Percentiles rank a stretch among this genome's conserved stretches.
phyloP scores from a whole-genome alignment of 2,113 vertebrate genomes.

The Tetrax tetrax region DNA sequence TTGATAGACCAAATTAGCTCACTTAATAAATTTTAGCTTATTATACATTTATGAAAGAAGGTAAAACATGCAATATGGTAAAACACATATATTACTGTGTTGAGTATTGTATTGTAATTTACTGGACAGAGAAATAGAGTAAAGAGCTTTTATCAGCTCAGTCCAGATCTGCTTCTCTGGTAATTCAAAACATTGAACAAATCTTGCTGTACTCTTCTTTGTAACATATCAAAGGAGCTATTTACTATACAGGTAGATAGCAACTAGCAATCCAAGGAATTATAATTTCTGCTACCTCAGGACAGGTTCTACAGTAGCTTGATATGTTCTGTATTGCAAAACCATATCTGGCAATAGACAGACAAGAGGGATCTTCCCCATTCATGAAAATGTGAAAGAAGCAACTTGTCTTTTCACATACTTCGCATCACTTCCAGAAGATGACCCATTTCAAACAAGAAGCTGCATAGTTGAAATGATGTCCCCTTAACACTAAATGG shows the following conservation, averaged over 20 bases:
- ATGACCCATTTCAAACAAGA: not conserved
- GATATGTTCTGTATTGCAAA: not conserved
- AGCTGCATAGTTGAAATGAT: not conserved
- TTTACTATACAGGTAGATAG: not conserved
- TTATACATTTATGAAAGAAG: not conserved
- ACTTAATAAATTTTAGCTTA: not conserved
- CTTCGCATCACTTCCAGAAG: not conserved
- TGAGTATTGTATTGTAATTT: not conserved
- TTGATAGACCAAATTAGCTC: not conserved
- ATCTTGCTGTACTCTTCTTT: not conserved
- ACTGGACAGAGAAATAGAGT: not conserved
- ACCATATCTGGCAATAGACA: not conserved
- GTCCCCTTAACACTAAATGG: not conserved
- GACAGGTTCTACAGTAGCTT: not conserved
- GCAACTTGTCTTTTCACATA: not conserved
- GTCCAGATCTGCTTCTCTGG: not conserved
- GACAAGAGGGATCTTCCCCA: not conserved
- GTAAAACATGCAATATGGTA: not conserved
- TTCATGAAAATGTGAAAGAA: not conserved
- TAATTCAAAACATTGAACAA: not conserved
- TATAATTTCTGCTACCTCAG: not conserved
- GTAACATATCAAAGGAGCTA: not conserved
- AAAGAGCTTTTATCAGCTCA: not conserved
- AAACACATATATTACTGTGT: not conserved
- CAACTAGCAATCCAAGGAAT: not conserved